Base-by-base conservation (phyloP, 1,140 invertebrate species). In the Probaryconus sp. region DNA sequence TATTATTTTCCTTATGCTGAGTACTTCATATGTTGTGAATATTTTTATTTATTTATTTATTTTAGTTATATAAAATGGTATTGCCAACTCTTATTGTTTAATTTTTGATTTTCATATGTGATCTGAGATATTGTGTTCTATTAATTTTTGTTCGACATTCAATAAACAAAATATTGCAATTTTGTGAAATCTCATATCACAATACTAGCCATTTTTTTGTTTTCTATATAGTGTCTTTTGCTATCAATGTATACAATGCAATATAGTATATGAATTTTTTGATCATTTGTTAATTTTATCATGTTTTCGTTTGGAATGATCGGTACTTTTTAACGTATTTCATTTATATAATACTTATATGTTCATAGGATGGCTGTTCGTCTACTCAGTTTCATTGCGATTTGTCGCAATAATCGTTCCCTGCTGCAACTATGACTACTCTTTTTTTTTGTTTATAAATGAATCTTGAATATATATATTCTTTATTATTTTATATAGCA, bases 401-500 rank as follows among this genome's bases (percentile, higher is more conserved):
- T 26, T 35, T 72, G 45, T 70, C 61, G 70, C 65, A 63, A 74
- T 48, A 63, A 42, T 69, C 68, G 60, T 69, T 60, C 70, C 76
- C 70, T 70, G 64, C 65, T 77, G 68, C 58, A 73, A 61, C 51
- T 58, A 61, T 73, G 50, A 63, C 64, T 67, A 58, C 11, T 48
- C 33, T 67, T 72, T 35, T 71, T 65, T 63, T 55, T 67, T 51
- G 14, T 48, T 68, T 74, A 40, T 69, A 56, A 64, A 58, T 56
- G 64, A 64, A 58, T 64, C 35, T 68, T 64, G 58, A 71, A 7
- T n/a, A n/a, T n/a, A 63, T 6, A 65, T 71, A 47, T 26, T 73
- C 67, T 71, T 67, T 73, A 53, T 73, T 76, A 71, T 75, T 77
- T 77, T 76, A 71, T 68, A 65, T 74, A 80, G 83, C 84, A 86